These are phyloP conservation scores for Lepisosteus osseus DNA, from an alignment of 2,113 vertebrate genomes.

Conservation along the genomic window DNA sequence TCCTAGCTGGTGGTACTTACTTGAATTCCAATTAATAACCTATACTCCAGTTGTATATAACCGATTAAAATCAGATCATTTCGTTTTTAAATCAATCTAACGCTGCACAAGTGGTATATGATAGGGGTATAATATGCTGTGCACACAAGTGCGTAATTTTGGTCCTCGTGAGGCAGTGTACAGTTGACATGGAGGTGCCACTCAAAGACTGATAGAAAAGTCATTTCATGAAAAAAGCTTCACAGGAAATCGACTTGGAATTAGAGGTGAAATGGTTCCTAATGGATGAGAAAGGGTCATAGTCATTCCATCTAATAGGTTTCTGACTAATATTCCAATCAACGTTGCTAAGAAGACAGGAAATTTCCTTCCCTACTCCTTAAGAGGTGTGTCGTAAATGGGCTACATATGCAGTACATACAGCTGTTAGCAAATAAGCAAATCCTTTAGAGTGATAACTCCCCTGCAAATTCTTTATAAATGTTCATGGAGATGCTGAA, in stretches of 20 bases:
- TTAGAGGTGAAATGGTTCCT: background rate
- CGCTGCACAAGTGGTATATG: background rate
- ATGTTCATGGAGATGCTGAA: background rate
- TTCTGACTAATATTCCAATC: background rate
- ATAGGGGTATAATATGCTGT: background rate
- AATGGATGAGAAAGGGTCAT: constrained; percentile 1
- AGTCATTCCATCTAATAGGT: background rate
- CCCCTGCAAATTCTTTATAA: too few species aligned
- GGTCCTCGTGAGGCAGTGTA: background rate
- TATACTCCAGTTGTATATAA: too few species aligned
- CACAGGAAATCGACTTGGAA: background rate
- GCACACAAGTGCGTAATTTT: background rate
- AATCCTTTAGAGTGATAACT: background rate
- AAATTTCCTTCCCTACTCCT: background rate
- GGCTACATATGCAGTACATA: background rate
- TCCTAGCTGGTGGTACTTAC: too few species aligned
- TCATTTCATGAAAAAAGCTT: background rate
- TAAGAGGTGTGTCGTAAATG: background rate
- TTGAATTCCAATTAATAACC: too few species aligned
- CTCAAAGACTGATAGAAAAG: background rate
- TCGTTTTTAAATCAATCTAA: too few species aligned
- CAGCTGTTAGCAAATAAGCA: background rate
- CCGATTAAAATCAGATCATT: too few species aligned
- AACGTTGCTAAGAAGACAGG: background rate
- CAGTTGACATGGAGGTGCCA: background rate